Percentiles rank a stretch among this genome's conserved stretches.
These are phyloP conservation scores for Dastarcus helophoroides DNA, from an alignment of 2,888 invertebrate species.

Conservation along the genomic window DNA sequence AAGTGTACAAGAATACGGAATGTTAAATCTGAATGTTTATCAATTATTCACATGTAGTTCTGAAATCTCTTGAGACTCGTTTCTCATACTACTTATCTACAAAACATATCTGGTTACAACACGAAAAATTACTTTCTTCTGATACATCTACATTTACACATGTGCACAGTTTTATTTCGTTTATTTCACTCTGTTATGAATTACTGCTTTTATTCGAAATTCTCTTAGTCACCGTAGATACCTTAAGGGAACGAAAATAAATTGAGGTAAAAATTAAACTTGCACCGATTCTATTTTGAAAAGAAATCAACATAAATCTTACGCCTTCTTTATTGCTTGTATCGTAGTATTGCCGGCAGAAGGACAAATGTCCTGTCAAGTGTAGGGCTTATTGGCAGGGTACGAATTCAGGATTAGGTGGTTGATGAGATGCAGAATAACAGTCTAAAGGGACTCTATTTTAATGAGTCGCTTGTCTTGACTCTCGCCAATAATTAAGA, in stretches of 20 bases:
- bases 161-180: no score
- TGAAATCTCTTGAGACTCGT: constrained; percentile 25
- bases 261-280: no score
- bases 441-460: constrained; percentile 34
- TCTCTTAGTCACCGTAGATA: no score
- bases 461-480: constrained; percentile 39
- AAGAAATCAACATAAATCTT: constrained; percentile 14
- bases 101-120: constrained; percentile 24
- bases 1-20: constrained; percentile 28
- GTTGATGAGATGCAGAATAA: constrained; percentile 36
- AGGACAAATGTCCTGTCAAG: constrained; percentile 38
- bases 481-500: constrained; percentile 38
- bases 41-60: constrained; percentile 33
- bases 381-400: constrained; percentile 31
- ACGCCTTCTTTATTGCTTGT: constrained; percentile 24
- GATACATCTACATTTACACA: constrained; percentile 10
- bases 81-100: constrained; percentile 25
- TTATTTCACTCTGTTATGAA: no score
- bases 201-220: no score
- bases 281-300: no score
- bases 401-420: constrained; percentile 32
- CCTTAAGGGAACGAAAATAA: no score
- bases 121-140: constrained; percentile 19
- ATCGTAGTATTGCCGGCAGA: constrained; percentile 26
- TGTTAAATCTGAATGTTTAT: constrained; percentile 32